A percentile compares a stretch with the other conserved stretches of the same genome.
These are phyloP conservation scores for Tetragnatha versicolor DNA, from an alignment of 1,140 invertebrate species.

Conservation along the genomic window DNA sequence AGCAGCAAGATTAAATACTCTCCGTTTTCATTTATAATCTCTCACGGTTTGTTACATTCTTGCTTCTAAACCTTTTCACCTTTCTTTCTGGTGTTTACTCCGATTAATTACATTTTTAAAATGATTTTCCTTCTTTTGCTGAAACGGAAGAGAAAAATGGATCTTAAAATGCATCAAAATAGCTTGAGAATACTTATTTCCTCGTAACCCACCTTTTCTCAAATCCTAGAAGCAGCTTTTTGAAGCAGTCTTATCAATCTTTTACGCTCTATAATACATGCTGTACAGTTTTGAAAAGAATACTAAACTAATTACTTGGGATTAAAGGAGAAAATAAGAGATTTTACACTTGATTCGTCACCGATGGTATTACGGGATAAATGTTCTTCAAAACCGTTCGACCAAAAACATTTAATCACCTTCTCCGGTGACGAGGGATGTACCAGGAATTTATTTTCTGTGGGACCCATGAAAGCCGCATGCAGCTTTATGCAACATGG, in stretches of 20 bases:
- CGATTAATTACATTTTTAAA: conserved; percentile 11
- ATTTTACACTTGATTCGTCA: conserved; percentile 40
- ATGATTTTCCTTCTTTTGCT: background rate
- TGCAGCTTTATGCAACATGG: background rate
- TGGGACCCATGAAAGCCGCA: conserved; percentile 3
- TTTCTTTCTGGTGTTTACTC: background rate
- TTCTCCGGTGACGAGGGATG: background rate
- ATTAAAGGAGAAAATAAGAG: conserved; percentile 39
- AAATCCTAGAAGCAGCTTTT: background rate
- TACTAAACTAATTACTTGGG: conserved; percentile 36
- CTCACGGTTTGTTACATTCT: background rate
- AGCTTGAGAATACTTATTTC: background rate
- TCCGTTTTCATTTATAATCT: background rate
- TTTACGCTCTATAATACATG: conserved; percentile 3
- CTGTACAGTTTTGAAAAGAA: conserved; percentile 12
- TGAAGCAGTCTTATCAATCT: conserved; percentile 23
- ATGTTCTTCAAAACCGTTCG: conserved; percentile 25
- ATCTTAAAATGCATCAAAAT: conserved; percentile 2
- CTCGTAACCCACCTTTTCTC: background rate
- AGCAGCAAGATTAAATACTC: background rate
- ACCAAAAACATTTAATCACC: conserved; percentile 49
- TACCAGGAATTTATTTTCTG: conserved; percentile 1
- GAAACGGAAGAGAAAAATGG: background rate
- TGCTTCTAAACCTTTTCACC: background rate
- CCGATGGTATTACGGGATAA: conserved; percentile 24